Percentiles rank a stretch among this genome's conserved stretches.
Evolutionary conservation across 2,113 vertebrate species (phyloP).

Genomic region (Poeciliopsis occidentalis): DNA sequence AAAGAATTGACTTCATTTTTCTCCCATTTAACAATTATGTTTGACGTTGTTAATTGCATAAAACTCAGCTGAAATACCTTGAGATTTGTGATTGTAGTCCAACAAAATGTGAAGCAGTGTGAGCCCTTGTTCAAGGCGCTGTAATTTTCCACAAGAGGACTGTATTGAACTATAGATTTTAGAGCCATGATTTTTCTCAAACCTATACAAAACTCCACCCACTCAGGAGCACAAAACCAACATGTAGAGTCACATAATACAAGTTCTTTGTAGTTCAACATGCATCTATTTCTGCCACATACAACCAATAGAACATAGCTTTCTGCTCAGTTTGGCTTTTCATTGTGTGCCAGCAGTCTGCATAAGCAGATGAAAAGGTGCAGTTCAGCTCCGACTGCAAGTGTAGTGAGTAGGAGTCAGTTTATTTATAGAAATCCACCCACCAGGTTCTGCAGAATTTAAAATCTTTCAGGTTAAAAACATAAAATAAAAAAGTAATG

Average conservation of each 20-base stretch:
- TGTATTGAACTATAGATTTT: conserved; percentile 36
- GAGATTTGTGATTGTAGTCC: background rate
- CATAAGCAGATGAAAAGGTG: conserved; percentile 39
- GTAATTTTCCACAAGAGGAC: conserved; percentile 42
- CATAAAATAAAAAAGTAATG: conserved; percentile 23
- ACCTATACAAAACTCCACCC: conserved; percentile 17
- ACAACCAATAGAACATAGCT: conserved; percentile 11
- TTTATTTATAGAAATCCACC: conserved; percentile 62
- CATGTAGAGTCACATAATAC: conserved; percentile 18
- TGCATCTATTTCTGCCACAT: conserved; percentile 31
- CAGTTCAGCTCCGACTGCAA: conserved; percentile 29
- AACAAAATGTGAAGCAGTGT: background rate
- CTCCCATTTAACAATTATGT: background rate
- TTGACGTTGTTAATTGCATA: background rate
- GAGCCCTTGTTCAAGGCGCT: background rate
- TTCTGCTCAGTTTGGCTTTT: conserved; percentile 26
- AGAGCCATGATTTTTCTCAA: conserved; percentile 13
- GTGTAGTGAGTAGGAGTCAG: conserved; percentile 48
- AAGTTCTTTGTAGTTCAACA: conserved; percentile 28
- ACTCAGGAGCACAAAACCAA: conserved; percentile 29
- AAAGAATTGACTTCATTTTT: conserved; percentile 9
- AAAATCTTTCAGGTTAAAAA: conserved; percentile 40
- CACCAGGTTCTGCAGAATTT: conserved; percentile 50
- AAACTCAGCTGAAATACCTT: background rate
- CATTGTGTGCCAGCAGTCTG: conserved; percentile 32